Conservation (phyloP, 2,797 vertebrate species). For the Gephyroberyx darwinii region DNA sequence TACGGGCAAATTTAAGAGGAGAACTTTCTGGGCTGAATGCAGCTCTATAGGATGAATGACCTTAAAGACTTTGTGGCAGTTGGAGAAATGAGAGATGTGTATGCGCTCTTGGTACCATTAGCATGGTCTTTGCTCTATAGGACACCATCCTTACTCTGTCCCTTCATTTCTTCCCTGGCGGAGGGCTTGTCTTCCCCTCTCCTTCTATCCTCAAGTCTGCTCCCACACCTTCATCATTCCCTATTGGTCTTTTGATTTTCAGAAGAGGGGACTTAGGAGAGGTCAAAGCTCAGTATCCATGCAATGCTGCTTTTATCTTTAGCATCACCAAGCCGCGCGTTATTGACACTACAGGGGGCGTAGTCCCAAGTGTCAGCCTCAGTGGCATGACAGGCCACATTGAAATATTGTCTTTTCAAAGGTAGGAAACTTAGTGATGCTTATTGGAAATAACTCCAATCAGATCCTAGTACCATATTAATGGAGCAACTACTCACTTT, state of each 20-base stretch:
- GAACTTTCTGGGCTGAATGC: slow-evolving; percentile 38
- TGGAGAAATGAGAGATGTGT: slow-evolving; percentile 53
- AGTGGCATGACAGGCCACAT: slow-evolving; percentile 31
- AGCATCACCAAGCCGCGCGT: slow-evolving; percentile 56
- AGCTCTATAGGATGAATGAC: slow-evolving; percentile 46
- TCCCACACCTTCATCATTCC: slow-evolving; percentile 61
- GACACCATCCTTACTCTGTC: slow-evolving; percentile 39
- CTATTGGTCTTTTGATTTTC: slow-evolving; percentile 45
- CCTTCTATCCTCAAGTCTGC: slow-evolving; percentile 58
- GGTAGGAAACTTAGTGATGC: slow-evolving; percentile 47
- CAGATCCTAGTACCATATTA: slow-evolving; percentile 57
- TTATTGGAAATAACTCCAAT: slow-evolving; percentile 49
- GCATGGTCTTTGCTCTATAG: slow-evolving; percentile 52
- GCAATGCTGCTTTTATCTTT: slow-evolving; percentile 74
- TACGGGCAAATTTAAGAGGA: slow-evolving; percentile 29
- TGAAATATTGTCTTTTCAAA: slow-evolving; percentile 41
- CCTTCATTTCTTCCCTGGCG: neutral
- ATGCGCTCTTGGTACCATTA: slow-evolving; percentile 58
- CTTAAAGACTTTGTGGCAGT: slow-evolving; percentile 57
- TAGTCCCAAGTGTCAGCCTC: slow-evolving; percentile 49
- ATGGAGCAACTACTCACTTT: slow-evolving; percentile 68
- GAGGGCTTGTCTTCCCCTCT: slow-evolving; percentile 27
- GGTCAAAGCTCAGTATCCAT: slow-evolving; percentile 66
- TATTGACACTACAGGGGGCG: slow-evolving; percentile 37
- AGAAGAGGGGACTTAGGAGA: slow-evolving; percentile 50